phyloP scores from a whole-genome alignment of 1,140 invertebrate species.

The Apis mellifera region DNA sequence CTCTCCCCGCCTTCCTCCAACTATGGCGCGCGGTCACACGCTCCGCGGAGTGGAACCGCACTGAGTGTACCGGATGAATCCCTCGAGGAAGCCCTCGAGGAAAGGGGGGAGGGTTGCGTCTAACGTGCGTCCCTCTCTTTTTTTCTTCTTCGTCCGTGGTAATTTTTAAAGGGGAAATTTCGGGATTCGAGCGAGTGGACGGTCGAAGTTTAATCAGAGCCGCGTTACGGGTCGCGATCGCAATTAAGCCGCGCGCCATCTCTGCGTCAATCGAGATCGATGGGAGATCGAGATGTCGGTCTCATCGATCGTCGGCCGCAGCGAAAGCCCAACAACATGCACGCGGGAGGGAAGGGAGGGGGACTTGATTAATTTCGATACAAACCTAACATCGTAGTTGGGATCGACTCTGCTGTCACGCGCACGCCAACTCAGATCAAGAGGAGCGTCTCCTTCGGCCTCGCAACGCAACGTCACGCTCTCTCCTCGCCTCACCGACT shows the following conservation, averaged over 20 bases:
- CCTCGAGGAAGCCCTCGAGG: not conserved
- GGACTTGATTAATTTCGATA: constrained; percentile 66
- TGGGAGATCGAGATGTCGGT: constrained; percentile 39
- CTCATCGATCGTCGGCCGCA: constrained; percentile 9
- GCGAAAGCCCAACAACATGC: not conserved
- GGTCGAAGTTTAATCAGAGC: not conserved
- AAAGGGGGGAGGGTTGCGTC: no score
- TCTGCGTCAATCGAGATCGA: no score
- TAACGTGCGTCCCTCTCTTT: no score
- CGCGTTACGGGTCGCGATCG: not conserved
- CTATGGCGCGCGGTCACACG: constrained; percentile 10
- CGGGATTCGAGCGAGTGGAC: not conserved
- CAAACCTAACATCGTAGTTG: constrained; percentile 81
- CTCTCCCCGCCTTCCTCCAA: no score
- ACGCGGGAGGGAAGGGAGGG: constrained; percentile 10
- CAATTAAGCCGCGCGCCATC: constrained; percentile 27
- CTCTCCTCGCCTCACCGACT: constrained; percentile 80
- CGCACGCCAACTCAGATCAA: constrained; percentile 83
- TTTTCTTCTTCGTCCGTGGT: not conserved
- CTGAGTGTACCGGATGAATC: not conserved
- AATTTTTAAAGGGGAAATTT: not conserved
- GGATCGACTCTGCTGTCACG: constrained; percentile 80
- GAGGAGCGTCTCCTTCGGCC: constrained; percentile 84
- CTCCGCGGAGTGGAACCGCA: not conserved
- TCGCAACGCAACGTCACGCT: constrained; percentile 82